Conservation (phyloP, 2,797 vertebrate genomes). For the Pristis pectinata region DNA sequence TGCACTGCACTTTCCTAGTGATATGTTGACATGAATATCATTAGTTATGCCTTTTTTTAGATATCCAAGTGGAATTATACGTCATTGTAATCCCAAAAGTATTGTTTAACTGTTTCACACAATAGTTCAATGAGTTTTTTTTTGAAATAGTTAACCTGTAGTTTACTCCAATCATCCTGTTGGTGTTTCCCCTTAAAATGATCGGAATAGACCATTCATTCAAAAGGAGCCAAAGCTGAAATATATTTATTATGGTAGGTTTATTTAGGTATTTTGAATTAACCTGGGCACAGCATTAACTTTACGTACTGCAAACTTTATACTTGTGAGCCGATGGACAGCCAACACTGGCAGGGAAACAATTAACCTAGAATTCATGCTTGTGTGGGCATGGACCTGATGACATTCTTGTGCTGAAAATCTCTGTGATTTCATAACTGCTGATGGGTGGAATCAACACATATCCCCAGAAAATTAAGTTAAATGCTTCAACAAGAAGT, state of each 20-base stretch:
- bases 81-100: not conserved
- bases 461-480: not conserved
- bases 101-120: not conserved
- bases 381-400: too few relatives aligned
- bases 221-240: slow-evolving; percentile 4
- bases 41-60: not conserved
- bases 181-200: not conserved
- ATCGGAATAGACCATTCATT: not conserved
- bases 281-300: not conserved
- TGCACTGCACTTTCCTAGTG: not conserved
- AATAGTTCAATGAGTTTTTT: not conserved
- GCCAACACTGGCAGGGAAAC: too few relatives aligned
- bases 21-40: not conserved
- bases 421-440: not conserved
- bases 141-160: not conserved
- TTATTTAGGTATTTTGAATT: not conserved
- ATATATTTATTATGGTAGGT: not conserved
- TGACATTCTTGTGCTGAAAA: too few relatives aligned
- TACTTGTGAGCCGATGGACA: not conserved
- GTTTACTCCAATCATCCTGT: not conserved
- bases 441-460: not conserved
- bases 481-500: not conserved
- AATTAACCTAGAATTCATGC: too few relatives aligned
- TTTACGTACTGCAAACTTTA: not conserved
- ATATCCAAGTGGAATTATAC: not conserved